Conservation (phyloP, 1,140 invertebrate species). For the Choristoneura fumiferana region DNA sequence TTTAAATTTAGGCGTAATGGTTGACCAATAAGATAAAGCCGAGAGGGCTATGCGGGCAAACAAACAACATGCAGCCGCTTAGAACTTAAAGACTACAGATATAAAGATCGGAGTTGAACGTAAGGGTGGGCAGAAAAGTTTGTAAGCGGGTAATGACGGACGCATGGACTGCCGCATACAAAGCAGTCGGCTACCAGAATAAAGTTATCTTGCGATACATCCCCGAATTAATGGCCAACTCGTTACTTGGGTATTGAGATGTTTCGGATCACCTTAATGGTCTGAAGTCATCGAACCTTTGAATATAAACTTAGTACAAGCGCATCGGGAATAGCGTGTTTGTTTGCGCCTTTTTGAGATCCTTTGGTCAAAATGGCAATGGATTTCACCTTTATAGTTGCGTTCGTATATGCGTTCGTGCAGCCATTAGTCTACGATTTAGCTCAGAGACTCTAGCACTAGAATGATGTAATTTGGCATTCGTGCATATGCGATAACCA, state of each 20-base stretch:
- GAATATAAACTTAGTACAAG: conserved; percentile 12
- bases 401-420: too few relatives aligned
- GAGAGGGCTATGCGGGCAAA: conserved; percentile 54
- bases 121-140: conserved; percentile 30
- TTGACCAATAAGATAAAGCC: conserved; percentile 77
- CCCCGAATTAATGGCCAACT: conserved; percentile 76
- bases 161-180: conserved; percentile 72
- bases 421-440: too few relatives aligned
- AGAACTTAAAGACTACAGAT: conserved; percentile 29
- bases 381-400: too few relatives aligned
- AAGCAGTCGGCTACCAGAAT: conserved; percentile 77
- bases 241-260: conserved; percentile 77
- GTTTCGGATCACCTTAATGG: conserved; percentile 62
- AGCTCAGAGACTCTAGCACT: too few relatives aligned
- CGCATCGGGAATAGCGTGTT: background rate
- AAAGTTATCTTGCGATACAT: conserved; percentile 77
- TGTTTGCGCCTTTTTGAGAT: background rate
- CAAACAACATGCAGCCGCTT: conserved; percentile 18
- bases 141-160: conserved; percentile 64
- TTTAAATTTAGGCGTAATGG: conserved; percentile 77
- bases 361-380: too few relatives aligned
- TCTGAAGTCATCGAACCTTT: conserved; percentile 42
- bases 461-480: too few relatives aligned
- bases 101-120: conserved; percentile 35
- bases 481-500: too few relatives aligned